Evolutionary conservation across 2,888 invertebrate species (phyloP).

Genomic region (Cheilosia urbana): DNA sequence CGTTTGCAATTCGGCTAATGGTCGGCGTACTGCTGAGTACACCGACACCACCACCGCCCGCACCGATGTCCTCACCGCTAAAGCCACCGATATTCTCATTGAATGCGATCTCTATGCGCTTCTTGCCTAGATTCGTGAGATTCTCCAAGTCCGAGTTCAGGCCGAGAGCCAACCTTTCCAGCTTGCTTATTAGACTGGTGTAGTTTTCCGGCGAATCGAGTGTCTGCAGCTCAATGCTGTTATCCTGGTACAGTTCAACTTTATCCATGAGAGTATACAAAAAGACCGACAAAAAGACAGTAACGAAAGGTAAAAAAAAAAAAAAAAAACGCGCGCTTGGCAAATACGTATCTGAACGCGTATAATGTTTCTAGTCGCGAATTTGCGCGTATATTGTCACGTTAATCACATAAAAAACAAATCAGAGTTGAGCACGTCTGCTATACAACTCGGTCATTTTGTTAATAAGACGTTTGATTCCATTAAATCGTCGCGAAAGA

Average conservation of each 20-base stretch:
- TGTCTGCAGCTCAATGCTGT: conserved; percentile 79
- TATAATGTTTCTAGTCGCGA: conserved; percentile 18
- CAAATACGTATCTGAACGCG: conserved; percentile 2
- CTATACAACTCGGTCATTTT: conserved; percentile 73
- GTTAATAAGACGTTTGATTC: conserved; percentile 71
- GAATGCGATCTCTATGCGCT: conserved; percentile 80
- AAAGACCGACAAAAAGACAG: not conserved
- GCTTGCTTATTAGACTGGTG: conserved; percentile 81
- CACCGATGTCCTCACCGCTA: conserved; percentile 42
- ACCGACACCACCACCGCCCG: not conserved
- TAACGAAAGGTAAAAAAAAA: not conserved
- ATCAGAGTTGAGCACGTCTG: conserved; percentile 68
- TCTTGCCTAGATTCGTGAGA: conserved; percentile 79
- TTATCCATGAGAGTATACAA: conserved; percentile 46
- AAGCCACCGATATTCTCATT: conserved; percentile 75
- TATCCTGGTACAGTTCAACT: conserved; percentile 57
- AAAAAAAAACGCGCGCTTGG: not conserved
- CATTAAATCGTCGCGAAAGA: conserved; percentile 66
- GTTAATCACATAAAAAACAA: conserved; percentile 57
- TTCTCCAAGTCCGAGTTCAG: conserved; percentile 81
- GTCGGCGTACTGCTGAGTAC: conserved; percentile 3
- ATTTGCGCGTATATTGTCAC: conserved; percentile 42
- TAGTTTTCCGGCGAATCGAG: conserved; percentile 81
- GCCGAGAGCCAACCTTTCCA: conserved; percentile 82
- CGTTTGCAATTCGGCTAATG: conserved; percentile 74